Evolutionary conservation across 2,888 invertebrate species (phyloP).

Genomic region (Drosophila siamana): DNA sequence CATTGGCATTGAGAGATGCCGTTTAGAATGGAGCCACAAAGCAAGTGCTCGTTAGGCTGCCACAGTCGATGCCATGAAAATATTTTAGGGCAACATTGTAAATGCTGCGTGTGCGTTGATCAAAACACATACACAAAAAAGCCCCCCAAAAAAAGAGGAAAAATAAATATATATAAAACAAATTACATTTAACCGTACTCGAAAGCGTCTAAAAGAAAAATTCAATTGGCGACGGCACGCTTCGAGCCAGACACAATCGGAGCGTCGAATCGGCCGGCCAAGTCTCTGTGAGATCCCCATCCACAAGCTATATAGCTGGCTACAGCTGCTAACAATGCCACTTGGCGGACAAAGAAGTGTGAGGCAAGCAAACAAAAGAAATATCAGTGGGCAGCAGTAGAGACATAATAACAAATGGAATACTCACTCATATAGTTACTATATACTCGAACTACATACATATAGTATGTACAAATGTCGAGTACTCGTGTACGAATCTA

Average conservation of each 20-base stretch:
- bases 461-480: not conserved
- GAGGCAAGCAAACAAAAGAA: conserved; percentile 62
- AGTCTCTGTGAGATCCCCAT: not conserved
- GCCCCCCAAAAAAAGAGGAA: not conserved
- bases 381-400: conserved; percentile 59
- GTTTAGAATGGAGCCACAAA: conserved; percentile 27
- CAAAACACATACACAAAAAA: not conserved
- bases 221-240: conserved; percentile 79
- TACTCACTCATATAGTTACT: not conserved
- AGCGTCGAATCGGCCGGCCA: not conserved
- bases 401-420: conserved; percentile 34
- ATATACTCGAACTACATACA: conserved; percentile 19
- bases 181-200: conserved; percentile 74
- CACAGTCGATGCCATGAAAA: conserved; percentile 51
- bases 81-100: conserved; percentile 38
- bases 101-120: conserved; percentile 49
- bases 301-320: not conserved
- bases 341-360: conserved; percentile 58
- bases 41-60: conserved; percentile 51
- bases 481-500: conserved; percentile 5
- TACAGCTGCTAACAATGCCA: conserved; percentile 70
- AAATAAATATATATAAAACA: conserved; percentile 49
- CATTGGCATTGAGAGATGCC: conserved; percentile 69
- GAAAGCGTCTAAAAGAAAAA: conserved; percentile 68
- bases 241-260: conserved; percentile 43